These are phyloP conservation scores for Autographa pulchrina DNA, from an alignment of 2,888 invertebrate genomes.

Conservation along the genomic window DNA sequence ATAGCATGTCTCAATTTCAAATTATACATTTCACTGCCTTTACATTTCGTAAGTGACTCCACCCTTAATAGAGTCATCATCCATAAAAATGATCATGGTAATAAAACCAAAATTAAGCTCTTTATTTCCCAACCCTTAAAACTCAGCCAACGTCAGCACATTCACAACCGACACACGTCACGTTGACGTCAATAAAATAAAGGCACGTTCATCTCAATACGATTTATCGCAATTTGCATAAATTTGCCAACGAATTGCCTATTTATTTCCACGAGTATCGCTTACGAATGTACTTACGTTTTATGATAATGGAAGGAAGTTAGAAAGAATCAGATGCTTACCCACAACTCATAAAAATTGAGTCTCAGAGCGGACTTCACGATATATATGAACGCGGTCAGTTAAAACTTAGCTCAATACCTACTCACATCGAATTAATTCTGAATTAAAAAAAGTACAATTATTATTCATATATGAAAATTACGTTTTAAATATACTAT, in stretches of 20 bases:
- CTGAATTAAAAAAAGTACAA: too few species aligned
- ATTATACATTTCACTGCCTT: too few species aligned
- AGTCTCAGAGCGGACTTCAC: constrained; percentile 16
- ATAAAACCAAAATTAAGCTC: neutral
- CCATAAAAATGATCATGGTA: neutral
- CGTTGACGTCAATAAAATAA: constrained; percentile 46
- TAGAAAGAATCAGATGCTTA: constrained; percentile 24
- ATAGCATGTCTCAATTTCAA: too few species aligned
- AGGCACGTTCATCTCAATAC: constrained; percentile 33
- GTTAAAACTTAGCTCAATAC: neutral
- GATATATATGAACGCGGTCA: neutral
- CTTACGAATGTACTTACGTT: constrained; percentile 27
- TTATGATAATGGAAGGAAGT: constrained; percentile 42
- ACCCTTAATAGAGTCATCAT: too few species aligned
- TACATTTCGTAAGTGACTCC: too few species aligned
- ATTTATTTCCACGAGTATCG: constrained; percentile 25
- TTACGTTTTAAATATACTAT: too few species aligned
- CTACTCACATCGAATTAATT: too few species aligned
- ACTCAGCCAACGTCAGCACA: neutral
- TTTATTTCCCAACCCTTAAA: neutral
- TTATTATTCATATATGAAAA: too few species aligned
- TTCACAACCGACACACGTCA: constrained; percentile 39
- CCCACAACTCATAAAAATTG: constrained; percentile 33
- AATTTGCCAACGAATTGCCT: constrained; percentile 37
- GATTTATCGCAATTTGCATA: constrained; percentile 56